phyloP scores from a whole-genome alignment of 2,113 vertebrate genomes.

The Pterophyllum scalare region DNA sequence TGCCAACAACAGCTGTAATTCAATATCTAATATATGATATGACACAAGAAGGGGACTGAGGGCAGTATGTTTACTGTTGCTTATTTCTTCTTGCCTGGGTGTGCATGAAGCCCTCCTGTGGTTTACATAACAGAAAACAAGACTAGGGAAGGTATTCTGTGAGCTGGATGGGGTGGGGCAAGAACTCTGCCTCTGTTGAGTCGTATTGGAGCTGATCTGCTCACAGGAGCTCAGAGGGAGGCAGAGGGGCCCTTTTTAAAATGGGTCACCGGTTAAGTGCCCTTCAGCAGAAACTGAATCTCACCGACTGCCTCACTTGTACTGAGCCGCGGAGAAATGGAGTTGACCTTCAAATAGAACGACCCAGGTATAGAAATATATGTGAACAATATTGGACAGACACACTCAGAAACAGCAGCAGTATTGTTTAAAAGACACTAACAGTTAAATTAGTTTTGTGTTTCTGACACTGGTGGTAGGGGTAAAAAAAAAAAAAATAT shows the following conservation, averaged over 20 bases:
- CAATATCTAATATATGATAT: slow-evolving; percentile 70
- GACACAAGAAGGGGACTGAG: slow-evolving; percentile 49
- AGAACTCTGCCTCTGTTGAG: slow-evolving; percentile 54
- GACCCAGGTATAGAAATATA: slow-evolving; percentile 63
- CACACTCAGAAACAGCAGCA: slow-evolving; percentile 32
- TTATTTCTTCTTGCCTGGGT: slow-evolving; percentile 55
- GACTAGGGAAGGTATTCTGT: slow-evolving; percentile 37
- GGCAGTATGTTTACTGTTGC: slow-evolving; percentile 55
- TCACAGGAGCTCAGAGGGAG: slow-evolving; percentile 64
- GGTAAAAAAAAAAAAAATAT: neutral
- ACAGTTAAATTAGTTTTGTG: slow-evolving; percentile 28
- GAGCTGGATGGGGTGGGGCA: slow-evolving; percentile 30
- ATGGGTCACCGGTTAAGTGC: slow-evolving; percentile 79
- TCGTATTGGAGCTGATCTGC: slow-evolving; percentile 59
- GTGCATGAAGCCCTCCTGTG: slow-evolving; percentile 57
- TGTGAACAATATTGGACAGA: slow-evolving; percentile 63
- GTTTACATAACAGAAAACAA: slow-evolving; percentile 53
- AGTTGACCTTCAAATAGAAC: slow-evolving; percentile 72
- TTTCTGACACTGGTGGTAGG: neutral
- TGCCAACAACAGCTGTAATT: slow-evolving; percentile 67
- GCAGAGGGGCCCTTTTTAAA: slow-evolving; percentile 72
- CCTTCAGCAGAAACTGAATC: slow-evolving; percentile 81
- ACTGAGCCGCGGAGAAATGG: slow-evolving; percentile 68
- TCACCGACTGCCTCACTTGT: slow-evolving; percentile 71
- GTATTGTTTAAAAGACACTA: slow-evolving; percentile 47